Conservation (phyloP, 2,888 invertebrate species). For the Timandra comae region DNA sequence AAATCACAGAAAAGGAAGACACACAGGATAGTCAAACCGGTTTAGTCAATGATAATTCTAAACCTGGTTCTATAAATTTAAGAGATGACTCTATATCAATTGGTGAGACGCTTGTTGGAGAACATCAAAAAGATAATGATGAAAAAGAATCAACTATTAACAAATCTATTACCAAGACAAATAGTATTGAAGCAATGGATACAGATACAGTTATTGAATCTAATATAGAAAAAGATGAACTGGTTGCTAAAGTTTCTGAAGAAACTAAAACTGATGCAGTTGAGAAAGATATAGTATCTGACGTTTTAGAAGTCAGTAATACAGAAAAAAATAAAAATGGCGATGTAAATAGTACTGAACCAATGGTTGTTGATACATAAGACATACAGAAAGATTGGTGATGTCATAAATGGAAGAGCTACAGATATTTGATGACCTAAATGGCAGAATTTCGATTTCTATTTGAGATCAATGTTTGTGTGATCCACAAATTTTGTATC, state of each 20-base stretch:
- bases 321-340: too few species aligned
- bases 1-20: conserved; percentile 1
- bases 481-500: too few species aligned
- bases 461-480: too few species aligned
- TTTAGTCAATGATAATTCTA: conserved; percentile 1
- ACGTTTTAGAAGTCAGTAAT: too few species aligned
- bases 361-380: too few species aligned
- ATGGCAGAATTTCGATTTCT: too few species aligned
- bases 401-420: too few species aligned
- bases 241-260: not conserved
- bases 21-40: too few species aligned
- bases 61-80: conserved; percentile 33
- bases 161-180: conserved; percentile 6
- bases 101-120: conserved; percentile 31
- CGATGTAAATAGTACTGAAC: too few species aligned
- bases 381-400: too few species aligned
- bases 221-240: not conserved
- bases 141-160: conserved; percentile 2
- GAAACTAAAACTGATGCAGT: not conserved
- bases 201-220: not conserved
- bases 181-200: conserved; percentile 11
- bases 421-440: too few species aligned
- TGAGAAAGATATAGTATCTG: not conserved
- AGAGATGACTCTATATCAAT: conserved; percentile 38
- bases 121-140: conserved; percentile 9